Conservation (phyloP, 2,888 invertebrate species). For the Theretra japonica region DNA sequence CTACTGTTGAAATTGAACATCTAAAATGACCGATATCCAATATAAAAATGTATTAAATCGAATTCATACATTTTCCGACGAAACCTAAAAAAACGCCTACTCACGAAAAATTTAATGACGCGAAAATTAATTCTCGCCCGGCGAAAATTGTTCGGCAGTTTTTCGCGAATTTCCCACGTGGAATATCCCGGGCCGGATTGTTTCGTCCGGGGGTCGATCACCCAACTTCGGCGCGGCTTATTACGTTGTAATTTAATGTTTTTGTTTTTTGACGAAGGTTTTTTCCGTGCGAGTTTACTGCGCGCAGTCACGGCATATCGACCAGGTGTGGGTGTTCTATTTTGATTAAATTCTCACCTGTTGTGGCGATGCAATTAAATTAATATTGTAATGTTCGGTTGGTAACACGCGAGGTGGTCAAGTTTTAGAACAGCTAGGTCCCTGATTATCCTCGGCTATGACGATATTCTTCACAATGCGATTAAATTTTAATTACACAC, state of each 20-base stretch:
- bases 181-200: slow-evolving; percentile 67
- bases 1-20: too few species aligned
- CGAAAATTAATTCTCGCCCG: slow-evolving; percentile 40
- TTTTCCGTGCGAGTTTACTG: slow-evolving; percentile 75
- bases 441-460: too few species aligned
- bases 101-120: slow-evolving; percentile 4
- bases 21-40: too few species aligned
- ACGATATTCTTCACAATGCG: too few species aligned
- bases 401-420: not conserved
- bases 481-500: too few species aligned
- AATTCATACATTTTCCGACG: too few species aligned
- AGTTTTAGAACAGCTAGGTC: not conserved
- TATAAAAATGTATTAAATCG: too few species aligned
- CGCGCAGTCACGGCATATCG: slow-evolving; percentile 81
- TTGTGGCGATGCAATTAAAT: not conserved
- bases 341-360: slow-evolving; percentile 24
- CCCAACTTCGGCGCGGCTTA: slow-evolving; percentile 72
- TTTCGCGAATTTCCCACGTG: slow-evolving; percentile 79
- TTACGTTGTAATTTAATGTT: slow-evolving; percentile 81
- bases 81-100: not conserved
- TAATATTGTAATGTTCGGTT: not conserved
- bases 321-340: slow-evolving; percentile 50
- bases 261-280: slow-evolving; percentile 66
- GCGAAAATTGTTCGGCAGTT: slow-evolving; percentile 33
- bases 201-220: slow-evolving; percentile 71